Evolutionary conservation across 2,113 vertebrate species (phyloP).

Genomic region (Isichthys henryi): DNA sequence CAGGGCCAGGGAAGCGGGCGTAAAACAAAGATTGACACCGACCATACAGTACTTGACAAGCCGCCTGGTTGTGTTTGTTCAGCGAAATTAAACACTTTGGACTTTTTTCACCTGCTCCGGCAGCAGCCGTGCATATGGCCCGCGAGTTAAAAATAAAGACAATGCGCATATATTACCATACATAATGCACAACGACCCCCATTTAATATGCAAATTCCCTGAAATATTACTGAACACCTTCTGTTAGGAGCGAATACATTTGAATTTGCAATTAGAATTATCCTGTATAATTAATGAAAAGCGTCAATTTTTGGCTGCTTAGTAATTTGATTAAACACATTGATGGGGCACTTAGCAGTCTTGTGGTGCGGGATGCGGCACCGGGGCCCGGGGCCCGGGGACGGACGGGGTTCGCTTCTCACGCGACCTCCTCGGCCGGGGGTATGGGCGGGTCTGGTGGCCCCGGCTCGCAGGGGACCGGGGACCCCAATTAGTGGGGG

Average conservation of each 20-base stretch:
- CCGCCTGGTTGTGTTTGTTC: slow-evolving; percentile 52
- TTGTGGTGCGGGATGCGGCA: slow-evolving; percentile 44
- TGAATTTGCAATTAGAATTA: slow-evolving; percentile 96
- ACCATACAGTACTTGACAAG: slow-evolving; percentile 45
- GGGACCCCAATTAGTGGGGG: slow-evolving; percentile 29
- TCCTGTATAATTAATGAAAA: slow-evolving; percentile 99
- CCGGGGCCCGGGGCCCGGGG: slow-evolving; percentile 17
- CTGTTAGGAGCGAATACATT: slow-evolving; percentile 91
- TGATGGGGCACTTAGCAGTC: slow-evolving; percentile 81
- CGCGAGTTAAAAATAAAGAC: slow-evolving; percentile 87
- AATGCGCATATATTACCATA: slow-evolving; percentile 91
- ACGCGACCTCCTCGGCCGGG: slow-evolving; percentile 18
- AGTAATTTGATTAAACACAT: slow-evolving; percentile 95
- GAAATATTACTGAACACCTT: slow-evolving; percentile 94
- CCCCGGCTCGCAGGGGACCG: neutral
- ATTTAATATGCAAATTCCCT: slow-evolving; percentile 96
- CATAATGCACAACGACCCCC: slow-evolving; percentile 76
- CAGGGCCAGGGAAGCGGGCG: slow-evolving; percentile 18
- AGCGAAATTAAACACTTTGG: slow-evolving; percentile 61
- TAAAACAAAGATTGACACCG: slow-evolving; percentile 43
- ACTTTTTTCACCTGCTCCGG: slow-evolving; percentile 65
- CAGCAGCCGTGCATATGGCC: slow-evolving; percentile 78
- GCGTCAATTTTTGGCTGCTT: slow-evolving; percentile 85
- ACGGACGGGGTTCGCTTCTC: slow-evolving; percentile 21
- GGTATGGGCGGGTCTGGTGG: slow-evolving; percentile 1